These are phyloP conservation scores for Pocota personata DNA, from an alignment of 2,888 invertebrate genomes.

Conservation along the genomic window DNA sequence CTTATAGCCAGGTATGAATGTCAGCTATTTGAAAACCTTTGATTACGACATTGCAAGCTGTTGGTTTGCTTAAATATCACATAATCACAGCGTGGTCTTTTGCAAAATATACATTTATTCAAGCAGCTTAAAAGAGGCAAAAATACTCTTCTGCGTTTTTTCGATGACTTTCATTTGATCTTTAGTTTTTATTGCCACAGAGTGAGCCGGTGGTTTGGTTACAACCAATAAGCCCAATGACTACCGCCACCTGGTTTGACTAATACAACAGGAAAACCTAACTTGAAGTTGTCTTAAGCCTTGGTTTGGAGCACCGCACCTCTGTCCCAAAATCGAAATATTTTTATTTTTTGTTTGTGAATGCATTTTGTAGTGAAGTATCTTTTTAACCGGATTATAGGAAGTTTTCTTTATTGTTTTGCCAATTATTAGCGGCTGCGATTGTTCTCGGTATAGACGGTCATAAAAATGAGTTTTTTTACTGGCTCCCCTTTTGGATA, in stretches of 20 bases:
- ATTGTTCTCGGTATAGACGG: conserved; percentile 30
- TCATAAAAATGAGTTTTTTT: conserved; percentile 4
- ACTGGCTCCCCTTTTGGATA: not conserved
- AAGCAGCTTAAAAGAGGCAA: not conserved
- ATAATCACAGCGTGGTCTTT: not conserved
- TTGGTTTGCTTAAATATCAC: not conserved
- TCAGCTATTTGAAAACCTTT: not conserved
- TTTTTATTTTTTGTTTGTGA: not conserved
- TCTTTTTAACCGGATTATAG: conserved; percentile 25
- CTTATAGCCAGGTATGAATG: not conserved
- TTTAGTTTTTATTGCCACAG: conserved; percentile 34
- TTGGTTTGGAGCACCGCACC: conserved; percentile 24
- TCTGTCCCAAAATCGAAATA: not conserved
- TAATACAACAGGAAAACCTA: conserved; percentile 27
- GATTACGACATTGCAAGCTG: not conserved
- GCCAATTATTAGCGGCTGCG: conserved; percentile 32
- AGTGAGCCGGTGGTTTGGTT: conserved; percentile 28
- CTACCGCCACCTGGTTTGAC: conserved; percentile 47
- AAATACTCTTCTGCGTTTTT: not conserved
- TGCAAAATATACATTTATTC: not conserved
- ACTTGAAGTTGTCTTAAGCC: conserved; percentile 15
- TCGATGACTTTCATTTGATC: not conserved
- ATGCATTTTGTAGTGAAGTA: conserved; percentile 16
- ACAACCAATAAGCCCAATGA: conserved; percentile 32
- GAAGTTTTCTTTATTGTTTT: not conserved